Base-by-base conservation (phyloP, 2,888 invertebrate genomes). In the Ctenicera cuprea region DNA sequence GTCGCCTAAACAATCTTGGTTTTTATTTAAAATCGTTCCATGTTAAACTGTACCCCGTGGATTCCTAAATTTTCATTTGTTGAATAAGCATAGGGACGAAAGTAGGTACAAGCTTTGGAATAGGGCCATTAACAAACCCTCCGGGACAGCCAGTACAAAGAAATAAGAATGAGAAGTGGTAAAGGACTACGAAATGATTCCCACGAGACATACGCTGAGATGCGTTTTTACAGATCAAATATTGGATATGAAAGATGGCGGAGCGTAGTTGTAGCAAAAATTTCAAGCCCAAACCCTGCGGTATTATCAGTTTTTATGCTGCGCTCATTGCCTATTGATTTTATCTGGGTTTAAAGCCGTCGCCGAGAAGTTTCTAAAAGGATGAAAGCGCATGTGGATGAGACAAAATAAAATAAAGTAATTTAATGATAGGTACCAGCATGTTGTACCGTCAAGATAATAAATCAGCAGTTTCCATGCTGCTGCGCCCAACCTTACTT, bases 401-500 rank as follows among this genome's bases (percentile, higher is more conserved):
- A 66, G 65, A 57, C 54, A 67, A 67, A 67, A 45, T 54, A 59
- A 54, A 57, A 59, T 50, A 43, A 65, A 50, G 37, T 67, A 57
- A 77, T 79, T 80, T 79, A 79, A 80, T 78, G 78, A 80, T 78
- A 79, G 79, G 78, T 80, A 79, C 80, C 79, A 78, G 79, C 79
- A 79, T 79, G 80, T 76, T 77, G 73, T 75, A 77, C 77, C 76
- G 78, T 74, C 76, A 71, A 76, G 76, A 76, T 75, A 77, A 80
- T 80, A 80, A 80, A 79, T 80, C 79, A 80, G 77, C 77, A 77
- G 76, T 79, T 76, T 77, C 75, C 76, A 75, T 77, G 77, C 76
- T 75, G 71, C 74, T 78, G 74, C 77, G 69, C 77, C 76, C 75
- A 78, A 73, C 73, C 75, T 71, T 63, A 45, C 63, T 59, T 72